Percentiles rank a stretch among this genome's conserved stretches.
Conservation (phyloP, 2,888 invertebrate species). For the Nowickia ferox region DNA sequence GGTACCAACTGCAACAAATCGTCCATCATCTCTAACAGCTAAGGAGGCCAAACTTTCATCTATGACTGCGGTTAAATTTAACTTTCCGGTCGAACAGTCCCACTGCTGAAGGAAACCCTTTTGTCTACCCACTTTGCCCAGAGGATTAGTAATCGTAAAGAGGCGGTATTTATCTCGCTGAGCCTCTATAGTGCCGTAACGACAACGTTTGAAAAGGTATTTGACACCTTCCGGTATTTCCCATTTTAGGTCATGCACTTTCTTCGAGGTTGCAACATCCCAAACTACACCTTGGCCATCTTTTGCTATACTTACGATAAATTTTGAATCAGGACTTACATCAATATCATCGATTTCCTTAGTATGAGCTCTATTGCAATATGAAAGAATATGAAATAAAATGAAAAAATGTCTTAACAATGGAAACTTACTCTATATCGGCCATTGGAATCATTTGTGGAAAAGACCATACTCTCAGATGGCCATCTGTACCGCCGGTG, state of each 20-base stretch:
- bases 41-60: conserved; percentile 92
- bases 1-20: conserved; percentile 95
- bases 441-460: conserved; percentile 89
- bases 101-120: conserved; percentile 91
- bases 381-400: too few relatives aligned
- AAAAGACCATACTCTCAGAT: conserved; percentile 94
- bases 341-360: conserved; percentile 98
- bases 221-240: conserved; percentile 89
- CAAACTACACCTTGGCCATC: conserved; percentile 93
- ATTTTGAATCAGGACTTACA: conserved; percentile 91
- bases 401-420: too few relatives aligned
- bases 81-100: conserved; percentile 86
- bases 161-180: conserved; percentile 87
- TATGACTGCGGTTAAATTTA: conserved; percentile 86
- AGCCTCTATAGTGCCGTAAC: conserved; percentile 90
- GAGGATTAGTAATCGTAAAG: conserved; percentile 92
- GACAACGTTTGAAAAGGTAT: conserved; percentile 92
- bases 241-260: conserved; percentile 89
- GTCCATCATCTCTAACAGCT: conserved; percentile 95
- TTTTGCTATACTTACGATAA: conserved; percentile 93
- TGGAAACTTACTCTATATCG: conserved; percentile 84
- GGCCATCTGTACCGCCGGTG: conserved; percentile 96
- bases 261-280: conserved; percentile 87
- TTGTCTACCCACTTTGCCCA: conserved; percentile 88
- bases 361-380: conserved; percentile 86